Evolutionary conservation across 1,140 invertebrate genomes (phyloP).

Genomic region (Macrocentrus cingulum): DNA sequence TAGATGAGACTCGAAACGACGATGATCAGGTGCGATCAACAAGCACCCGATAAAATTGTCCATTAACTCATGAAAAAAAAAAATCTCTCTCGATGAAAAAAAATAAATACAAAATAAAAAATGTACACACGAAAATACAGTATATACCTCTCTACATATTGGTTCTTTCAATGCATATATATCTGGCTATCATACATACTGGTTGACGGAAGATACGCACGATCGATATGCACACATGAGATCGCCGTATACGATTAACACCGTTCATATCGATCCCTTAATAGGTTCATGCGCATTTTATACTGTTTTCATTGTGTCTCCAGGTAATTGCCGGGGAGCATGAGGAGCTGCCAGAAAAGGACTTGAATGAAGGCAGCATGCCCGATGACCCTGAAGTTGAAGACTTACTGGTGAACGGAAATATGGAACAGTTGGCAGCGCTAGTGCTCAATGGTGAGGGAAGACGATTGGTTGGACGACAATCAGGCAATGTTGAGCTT

Average conservation of each 20-base stretch:
- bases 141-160: conserved; percentile 12
- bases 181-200: conserved; percentile 2
- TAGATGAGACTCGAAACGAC: conserved; percentile 43
- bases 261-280: conserved; percentile 41
- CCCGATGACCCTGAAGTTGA: conserved; percentile 62
- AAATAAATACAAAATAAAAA: neutral
- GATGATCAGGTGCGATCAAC: conserved; percentile 49
- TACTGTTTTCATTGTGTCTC: conserved; percentile 28
- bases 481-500: conserved; percentile 76
- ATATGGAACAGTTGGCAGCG: conserved; percentile 87
- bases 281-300: conserved; percentile 36
- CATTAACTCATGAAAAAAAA: conserved; percentile 9
- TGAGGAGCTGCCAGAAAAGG: conserved; percentile 40
- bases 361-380: conserved; percentile 39
- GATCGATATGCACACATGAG: conserved; percentile 38
- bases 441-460: conserved; percentile 86
- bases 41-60: conserved; percentile 17
- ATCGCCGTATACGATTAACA: conserved; percentile 40
- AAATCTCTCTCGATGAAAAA: neutral
- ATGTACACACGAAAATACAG: neutral
- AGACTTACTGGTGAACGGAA: conserved; percentile 71
- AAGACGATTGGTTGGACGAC: conserved; percentile 71
- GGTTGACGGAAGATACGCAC: conserved; percentile 8
- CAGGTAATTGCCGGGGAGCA: conserved; percentile 48
- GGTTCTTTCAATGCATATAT: conserved; percentile 9